Base-by-base conservation (phyloP, 2,113 vertebrate genomes). In the Dissostichus mawsoni region DNA sequence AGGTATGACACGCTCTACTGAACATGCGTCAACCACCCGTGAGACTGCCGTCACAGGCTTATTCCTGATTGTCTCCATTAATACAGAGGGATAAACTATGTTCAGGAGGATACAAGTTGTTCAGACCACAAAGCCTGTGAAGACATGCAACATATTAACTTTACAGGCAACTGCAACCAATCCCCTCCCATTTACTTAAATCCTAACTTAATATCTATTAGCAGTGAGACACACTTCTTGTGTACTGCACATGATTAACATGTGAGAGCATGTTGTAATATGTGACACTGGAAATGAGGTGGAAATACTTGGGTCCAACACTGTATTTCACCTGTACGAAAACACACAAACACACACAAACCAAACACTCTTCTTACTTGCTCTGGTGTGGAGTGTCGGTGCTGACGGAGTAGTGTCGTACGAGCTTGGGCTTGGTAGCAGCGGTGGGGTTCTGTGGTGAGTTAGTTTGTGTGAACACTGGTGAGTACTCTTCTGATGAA, bases 401-500 rank as follows among this genome's bases (percentile, higher is more conserved):
- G 96, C 97, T 97, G 95, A 99, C 96, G 1, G 98, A 99, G 96
- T 99, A 98, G 92, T 99, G 97, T 88, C 98, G 97, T 92, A 96
- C 94, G 56, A 99, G 96, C 84, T 97, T 99, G 84, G 96, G 96
- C 62, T 98, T 98, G 11, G 91, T 88, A 85, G 94, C 79, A n/a
- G 94, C 90, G 0, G 95, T 91, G 0, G 92, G 94, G 7, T 92
- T 93, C 92, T 95, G 95, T 55, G 78, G 17, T 69, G 85, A 87
- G 84, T 93, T 93, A 70, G 50, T 11, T 83, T 75, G 72, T 76
- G 92, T 45, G 74, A 83, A 79, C 65, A 84, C 1, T 47, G 92
- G 71, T 63, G 94, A 89, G 53, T 65, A 59, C 36, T 93, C 90
- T 11, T 29, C 45, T 10, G 89, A 82, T 51, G 90, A 90, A 9